These are phyloP conservation scores for Glossophaga mutica DNA, from an alignment of 2,797 vertebrate genomes.

Conservation along the genomic window DNA sequence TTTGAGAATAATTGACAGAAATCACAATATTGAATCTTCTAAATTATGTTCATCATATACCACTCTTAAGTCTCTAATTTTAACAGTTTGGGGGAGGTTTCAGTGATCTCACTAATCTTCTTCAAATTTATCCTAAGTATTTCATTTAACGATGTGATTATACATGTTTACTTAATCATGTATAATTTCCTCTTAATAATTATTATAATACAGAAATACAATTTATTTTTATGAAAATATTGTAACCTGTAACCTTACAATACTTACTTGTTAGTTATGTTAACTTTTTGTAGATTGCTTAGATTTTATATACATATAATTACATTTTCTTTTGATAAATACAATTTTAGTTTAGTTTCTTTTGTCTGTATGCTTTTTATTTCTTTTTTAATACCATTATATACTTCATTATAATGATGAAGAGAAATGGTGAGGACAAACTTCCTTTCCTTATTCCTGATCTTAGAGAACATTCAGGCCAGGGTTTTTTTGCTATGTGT, in stretches of 20 bases:
- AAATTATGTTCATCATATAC: neutral
- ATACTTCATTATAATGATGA: neutral
- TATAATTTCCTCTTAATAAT: neutral
- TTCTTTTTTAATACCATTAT: neutral
- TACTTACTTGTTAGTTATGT: neutral
- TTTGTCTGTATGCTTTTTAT: neutral
- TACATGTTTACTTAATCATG: neutral
- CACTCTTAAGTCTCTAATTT: neutral
- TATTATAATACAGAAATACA: neutral
- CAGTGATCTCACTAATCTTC: neutral
- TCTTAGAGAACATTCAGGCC: neutral
- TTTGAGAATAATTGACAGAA: neutral
- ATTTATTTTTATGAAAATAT: neutral
- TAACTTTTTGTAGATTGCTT: neutral
- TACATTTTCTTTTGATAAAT: neutral
- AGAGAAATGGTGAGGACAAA: neutral
- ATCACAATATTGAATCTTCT: neutral
- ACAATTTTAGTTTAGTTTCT: neutral
- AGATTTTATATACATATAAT: neutral
- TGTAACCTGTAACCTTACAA: neutral
- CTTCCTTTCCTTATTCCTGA: neutral
- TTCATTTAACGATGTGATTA: neutral
- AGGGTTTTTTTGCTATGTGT: neutral
- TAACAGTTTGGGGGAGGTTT: neutral
- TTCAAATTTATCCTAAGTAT: neutral